Evolutionary conservation across 2,797 vertebrate species (phyloP).

Genomic region (Sebastolobus alascanus): DNA sequence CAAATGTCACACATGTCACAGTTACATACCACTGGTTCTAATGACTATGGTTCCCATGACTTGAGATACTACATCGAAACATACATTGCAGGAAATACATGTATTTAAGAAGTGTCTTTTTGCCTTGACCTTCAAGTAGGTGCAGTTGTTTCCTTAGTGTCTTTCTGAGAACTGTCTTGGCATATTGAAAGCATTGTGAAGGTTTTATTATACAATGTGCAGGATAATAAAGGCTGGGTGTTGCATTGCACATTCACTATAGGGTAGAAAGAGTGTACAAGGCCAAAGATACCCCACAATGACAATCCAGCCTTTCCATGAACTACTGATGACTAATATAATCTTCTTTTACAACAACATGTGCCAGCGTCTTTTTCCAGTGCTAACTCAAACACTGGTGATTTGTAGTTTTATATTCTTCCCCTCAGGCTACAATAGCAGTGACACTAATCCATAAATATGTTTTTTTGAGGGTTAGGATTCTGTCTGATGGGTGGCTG

Average conservation of each 20-base stretch:
- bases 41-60: not conserved
- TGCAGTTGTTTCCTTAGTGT: not conserved
- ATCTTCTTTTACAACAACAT: not conserved
- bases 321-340: not conserved
- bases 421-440: not conserved
- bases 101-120: not conserved
- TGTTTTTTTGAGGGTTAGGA: not conserved
- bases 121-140: no score
- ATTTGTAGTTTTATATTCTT: conserved; percentile 3
- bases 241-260: conserved; percentile 26
- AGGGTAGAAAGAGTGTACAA: conserved; percentile 47
- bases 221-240: conserved; percentile 5
- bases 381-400: not conserved
- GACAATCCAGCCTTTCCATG: conserved; percentile 2
- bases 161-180: not conserved
- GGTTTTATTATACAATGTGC: not conserved
- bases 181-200: not conserved
- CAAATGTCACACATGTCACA: not conserved
- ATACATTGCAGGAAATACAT: not conserved
- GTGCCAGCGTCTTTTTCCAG: not conserved
- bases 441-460: not conserved
- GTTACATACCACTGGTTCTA: not conserved
- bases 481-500: not conserved
- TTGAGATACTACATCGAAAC: no score
- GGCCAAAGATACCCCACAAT: conserved; percentile 18